Evolutionary conservation across 2,888 invertebrate species (phyloP).

Genomic region (Trachelus stipa): DNA sequence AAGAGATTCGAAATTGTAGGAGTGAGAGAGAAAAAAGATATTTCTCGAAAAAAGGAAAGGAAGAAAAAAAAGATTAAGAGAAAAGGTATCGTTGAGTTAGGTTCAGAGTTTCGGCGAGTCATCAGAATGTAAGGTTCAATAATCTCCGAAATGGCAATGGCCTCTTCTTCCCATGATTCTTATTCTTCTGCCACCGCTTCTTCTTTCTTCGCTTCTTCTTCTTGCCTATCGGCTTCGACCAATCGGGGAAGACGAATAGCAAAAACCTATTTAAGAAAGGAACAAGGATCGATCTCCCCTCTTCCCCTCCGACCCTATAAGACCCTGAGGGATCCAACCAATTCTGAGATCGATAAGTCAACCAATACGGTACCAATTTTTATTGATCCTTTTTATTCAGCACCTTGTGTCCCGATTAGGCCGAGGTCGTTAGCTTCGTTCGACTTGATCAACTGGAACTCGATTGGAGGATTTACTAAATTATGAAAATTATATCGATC

Average conservation of each 20-base stretch:
- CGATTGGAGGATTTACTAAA: not conserved
- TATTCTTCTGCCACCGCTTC: not conserved
- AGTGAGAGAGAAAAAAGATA: not conserved
- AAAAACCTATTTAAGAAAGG: slow-evolving; percentile 5
- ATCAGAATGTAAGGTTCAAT: slow-evolving; percentile 43
- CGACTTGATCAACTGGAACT: not conserved
- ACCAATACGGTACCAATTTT: not conserved
- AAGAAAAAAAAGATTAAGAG: not conserved
- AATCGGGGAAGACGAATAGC: not conserved
- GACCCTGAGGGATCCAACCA: not conserved
- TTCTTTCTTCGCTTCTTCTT: not conserved
- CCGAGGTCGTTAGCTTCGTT: slow-evolving; percentile 15
- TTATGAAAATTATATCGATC: not conserved
- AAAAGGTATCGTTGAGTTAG: slow-evolving; percentile 36
- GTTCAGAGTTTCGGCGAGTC: slow-evolving; percentile 37
- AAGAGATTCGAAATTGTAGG: not conserved
- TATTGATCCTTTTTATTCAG: not conserved
- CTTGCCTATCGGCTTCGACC: not conserved
- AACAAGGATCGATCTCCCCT: not conserved
- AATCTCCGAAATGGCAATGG: slow-evolving; percentile 44
- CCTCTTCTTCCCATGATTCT: slow-evolving; percentile 1
- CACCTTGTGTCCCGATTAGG: not conserved
- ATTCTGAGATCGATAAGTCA: not conserved
- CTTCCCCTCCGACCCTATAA: not conserved
- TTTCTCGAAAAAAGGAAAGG: not conserved